Percentiles rank a stretch among this genome's conserved stretches.
phyloP scores from a whole-genome alignment of 2,888 invertebrate genomes.

The Melanotus villosus region DNA sequence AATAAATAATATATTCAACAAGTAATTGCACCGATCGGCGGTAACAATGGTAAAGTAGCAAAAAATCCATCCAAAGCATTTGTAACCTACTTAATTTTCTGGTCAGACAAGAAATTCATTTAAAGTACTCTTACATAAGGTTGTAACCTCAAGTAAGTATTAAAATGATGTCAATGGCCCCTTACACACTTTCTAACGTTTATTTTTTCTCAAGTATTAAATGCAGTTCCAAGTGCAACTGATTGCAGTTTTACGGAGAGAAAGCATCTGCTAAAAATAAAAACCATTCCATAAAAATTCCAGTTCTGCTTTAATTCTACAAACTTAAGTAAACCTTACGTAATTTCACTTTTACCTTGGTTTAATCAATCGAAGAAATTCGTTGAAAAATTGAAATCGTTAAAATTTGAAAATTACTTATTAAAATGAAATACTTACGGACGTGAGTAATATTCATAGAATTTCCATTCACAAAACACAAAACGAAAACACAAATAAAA shows the following conservation, averaged over 20 bases:
- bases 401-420: too few relatives aligned
- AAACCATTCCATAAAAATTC: too few relatives aligned
- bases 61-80: not conserved
- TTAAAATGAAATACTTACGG: not conserved
- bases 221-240: not conserved
- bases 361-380: too few relatives aligned
- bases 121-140: slow-evolving; percentile 1
- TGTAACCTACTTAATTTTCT: slow-evolving; percentile 16
- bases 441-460: not conserved
- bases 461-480: not conserved
- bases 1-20: too few relatives aligned
- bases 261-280: not conserved
- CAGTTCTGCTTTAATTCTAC: too few relatives aligned
- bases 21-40: too few relatives aligned
- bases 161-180: slow-evolving; percentile 48
- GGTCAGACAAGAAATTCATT: slow-evolving; percentile 1
- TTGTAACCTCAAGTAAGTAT: not conserved
- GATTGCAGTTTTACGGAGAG: not conserved
- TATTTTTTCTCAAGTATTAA: slow-evolving; percentile 16
- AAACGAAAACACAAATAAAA: not conserved
- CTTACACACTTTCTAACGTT: slow-evolving; percentile 49
- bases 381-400: too few relatives aligned
- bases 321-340: too few relatives aligned
- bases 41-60: too few relatives aligned
- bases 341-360: too few relatives aligned